Evolutionary conservation across 92 coral and sea anemone species (phyloP).

Genomic region (Actinernus sp.): DNA sequence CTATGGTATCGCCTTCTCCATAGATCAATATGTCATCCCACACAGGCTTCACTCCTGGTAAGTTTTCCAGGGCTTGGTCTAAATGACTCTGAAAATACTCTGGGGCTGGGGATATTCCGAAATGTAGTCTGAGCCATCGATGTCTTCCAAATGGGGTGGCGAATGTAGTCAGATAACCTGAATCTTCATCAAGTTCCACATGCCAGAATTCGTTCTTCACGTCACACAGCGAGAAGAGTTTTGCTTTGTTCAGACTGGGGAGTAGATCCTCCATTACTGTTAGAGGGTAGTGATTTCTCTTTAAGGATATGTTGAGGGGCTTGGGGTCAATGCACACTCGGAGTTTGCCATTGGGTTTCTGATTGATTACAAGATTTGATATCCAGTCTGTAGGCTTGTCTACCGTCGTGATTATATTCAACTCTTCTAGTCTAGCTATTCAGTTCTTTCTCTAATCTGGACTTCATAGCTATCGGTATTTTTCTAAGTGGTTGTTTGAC

Average conservation of each 20-base stretch:
- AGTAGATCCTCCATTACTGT: conserved; percentile 28
- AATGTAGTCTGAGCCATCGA: conserved; percentile 29
- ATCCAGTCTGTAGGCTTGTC: conserved; percentile 24
- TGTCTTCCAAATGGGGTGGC: conserved; percentile 36
- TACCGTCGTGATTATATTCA: neutral
- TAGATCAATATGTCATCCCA: conserved; percentile 53
- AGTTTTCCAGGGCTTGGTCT: conserved; percentile 33
- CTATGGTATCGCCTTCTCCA: conserved; percentile 36
- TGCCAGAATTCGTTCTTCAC: conserved; percentile 35
- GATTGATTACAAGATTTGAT: conserved; percentile 40
- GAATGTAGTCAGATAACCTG: conserved; percentile 37
- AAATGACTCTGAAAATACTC: conserved; percentile 33
- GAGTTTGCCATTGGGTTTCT: conserved; percentile 36
- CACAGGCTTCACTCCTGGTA: conserved; percentile 23
- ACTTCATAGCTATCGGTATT: neutral
- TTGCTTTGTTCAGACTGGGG: conserved; percentile 19
- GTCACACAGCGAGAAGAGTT: conserved; percentile 27
- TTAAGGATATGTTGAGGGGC: conserved; percentile 32
- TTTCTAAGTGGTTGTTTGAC: neutral
- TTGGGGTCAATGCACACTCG: conserved; percentile 63
- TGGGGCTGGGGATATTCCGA: conserved; percentile 41
- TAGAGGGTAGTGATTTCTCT: conserved; percentile 11
- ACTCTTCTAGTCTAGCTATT: neutral
- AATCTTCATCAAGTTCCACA: conserved; percentile 37
- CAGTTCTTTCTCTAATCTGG: conserved; percentile 4